Evolutionary conservation across 2,888 invertebrate species (phyloP), one percentile per base, ranked within the genome.

Genomic region (Syrphus vitripennis): DNA sequence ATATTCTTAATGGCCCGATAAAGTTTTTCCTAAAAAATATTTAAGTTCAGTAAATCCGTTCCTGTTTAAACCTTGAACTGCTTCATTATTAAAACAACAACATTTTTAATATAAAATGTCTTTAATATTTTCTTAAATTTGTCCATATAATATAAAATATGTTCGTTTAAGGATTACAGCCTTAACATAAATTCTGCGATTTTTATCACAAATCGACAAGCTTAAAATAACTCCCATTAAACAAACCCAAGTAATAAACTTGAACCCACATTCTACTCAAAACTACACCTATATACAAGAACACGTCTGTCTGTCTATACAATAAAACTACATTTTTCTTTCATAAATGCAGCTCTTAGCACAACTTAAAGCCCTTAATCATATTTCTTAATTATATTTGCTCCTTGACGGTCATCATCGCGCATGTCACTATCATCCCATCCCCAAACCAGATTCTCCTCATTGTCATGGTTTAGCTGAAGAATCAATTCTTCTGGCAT

Each of bases 391-490:
- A 90, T 89, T 79, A 91, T 91, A 14, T 88, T 82, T 12, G 94
- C 94, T 48, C 93, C 90, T 77, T 93, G 91, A 83, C 94, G 94
- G 74, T 97, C 96, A 67, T 96, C 96, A 2, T 94, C 93, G 0
- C 94, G 92, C 94, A 97, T 95, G 88, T 97, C 97, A 78, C 93
- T 91, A 90, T 97, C 97, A 40, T 95, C 96, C 97, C 97, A 97
- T 0, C 97, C 97, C 97, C 97, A 97, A 14, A 94, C 91, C 6
- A 94, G 94, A 45, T 94, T 94, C 29, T 94, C 89, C 76, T 92
- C 92, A 71, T 89, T 91, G 0, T 93, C 93, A 16, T 93, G 92
- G 63, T 90, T 88, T 71, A 90, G 82, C 57, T 91, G 89, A 19
- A 88, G 88, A n/a, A 91, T 89, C 88, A 89, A 86, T 84, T 91